Evolutionary conservation across 1,140 invertebrate genomes (phyloP).

Genomic region (Akabosia matsudoensis): DNA sequence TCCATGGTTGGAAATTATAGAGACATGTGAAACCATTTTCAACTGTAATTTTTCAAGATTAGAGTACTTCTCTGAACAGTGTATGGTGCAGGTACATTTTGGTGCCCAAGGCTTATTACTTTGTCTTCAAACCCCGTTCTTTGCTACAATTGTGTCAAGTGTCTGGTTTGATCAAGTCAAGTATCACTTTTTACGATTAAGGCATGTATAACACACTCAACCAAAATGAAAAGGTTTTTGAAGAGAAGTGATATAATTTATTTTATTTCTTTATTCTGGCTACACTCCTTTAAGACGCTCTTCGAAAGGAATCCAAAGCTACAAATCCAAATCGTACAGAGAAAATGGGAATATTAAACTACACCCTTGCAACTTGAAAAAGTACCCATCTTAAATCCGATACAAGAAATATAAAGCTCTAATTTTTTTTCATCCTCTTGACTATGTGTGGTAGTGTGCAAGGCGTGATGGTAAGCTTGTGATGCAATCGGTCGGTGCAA

Average conservation of each 20-base stretch:
- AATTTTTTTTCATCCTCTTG: background rate
- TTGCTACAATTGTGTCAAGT: slow-evolving; percentile 22
- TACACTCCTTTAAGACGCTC: background rate
- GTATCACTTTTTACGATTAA: slow-evolving; percentile 5
- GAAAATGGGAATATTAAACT: background rate
- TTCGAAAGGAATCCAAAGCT: too few relatives aligned
- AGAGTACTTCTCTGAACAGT: background rate
- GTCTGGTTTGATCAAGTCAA: slow-evolving; percentile 12
- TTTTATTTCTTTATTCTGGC: background rate
- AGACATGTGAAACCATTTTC: background rate
- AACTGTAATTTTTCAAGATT: slow-evolving; percentile 17
- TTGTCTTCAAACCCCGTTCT: background rate
- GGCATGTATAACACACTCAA: background rate
- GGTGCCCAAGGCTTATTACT: background rate
- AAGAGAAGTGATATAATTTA: background rate
- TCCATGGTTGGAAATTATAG: too few relatives aligned
- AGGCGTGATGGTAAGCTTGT: too few relatives aligned
- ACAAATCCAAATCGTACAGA: too few relatives aligned
- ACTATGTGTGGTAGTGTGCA: background rate
- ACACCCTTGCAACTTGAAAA: background rate
- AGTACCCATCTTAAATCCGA: slow-evolving; percentile 7
- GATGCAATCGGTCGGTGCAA: too few relatives aligned
- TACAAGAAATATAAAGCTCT: background rate
- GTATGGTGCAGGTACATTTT: background rate
- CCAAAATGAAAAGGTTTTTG: background rate